Evolutionary conservation across 2,113 vertebrate genomes (phyloP), one percentile per base, ranked within the genome.

Genomic region (Raja brachyura): DNA sequence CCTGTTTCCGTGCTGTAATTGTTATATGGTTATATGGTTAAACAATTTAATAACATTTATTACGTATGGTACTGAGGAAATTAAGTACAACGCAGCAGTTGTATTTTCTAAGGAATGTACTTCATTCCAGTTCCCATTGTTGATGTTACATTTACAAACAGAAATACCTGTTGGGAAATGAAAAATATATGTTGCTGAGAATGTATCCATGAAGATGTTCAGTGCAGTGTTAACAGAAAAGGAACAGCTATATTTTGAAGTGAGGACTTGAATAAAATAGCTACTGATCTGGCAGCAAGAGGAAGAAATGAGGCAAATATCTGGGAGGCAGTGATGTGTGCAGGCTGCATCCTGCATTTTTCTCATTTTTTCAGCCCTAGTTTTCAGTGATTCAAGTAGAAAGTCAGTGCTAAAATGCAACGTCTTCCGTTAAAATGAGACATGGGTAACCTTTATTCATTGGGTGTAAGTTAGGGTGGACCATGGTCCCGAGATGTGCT

Each of bases 251-350:
- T 73, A 11, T 66, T 33, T 48, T 92, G 66, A 73, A 73, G 54
- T 74, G 54, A 74, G 20, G 39, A 73, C 33, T 18, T 88, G 59
- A 88, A 88, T 88, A 88, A 88, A 25, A 25, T 66, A 70, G 20
- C 88, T 92, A 48, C 33, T 48, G 20, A n/a, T 33, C 88, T 70
- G 68, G 68, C 66, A 73, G 31, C 63, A 92, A 39, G 31, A 68
- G 66, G 66, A 73, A 22, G 90, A 92, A 73, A 73, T 73, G 66
- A 73, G 73, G 33, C 11, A 16, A 20, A 90, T 33, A 39, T 68
- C 88, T 70, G 20, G 31, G 63, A 90, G 66, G 61, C 88, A 70
- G 88, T 70, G 66, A 90, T 90, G 61, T 68, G 86, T 39, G 63
- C 86, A 90, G 11, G 86, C 63, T 39, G 88, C 31, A 25, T 92